phyloP scores from a whole-genome alignment of 2,113 vertebrate genomes.

The Stomatorhinus ivindoensis region DNA sequence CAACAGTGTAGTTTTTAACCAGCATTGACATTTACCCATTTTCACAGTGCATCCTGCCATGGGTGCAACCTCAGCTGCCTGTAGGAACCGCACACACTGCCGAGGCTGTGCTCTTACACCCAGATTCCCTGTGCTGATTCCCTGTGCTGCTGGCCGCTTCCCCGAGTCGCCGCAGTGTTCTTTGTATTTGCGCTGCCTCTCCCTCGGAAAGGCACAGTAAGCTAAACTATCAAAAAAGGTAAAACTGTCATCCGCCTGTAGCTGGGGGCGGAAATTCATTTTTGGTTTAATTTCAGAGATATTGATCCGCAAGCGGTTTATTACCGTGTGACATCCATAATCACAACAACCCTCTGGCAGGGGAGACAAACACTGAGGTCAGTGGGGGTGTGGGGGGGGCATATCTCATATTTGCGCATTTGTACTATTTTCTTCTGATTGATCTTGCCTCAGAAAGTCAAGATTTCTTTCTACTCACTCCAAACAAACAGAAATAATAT shows the following conservation, averaged over 20 bases:
- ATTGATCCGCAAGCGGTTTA: constrained; percentile 68
- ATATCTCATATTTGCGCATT: constrained; percentile 59
- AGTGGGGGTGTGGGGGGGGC: constrained; percentile 39
- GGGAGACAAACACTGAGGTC: constrained; percentile 63
- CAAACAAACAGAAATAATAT: neutral
- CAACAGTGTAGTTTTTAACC: neutral
- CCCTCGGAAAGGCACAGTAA: neutral
- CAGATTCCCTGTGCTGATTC: neutral
- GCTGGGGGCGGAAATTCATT: constrained; percentile 66
- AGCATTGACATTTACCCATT: constrained; percentile 9
- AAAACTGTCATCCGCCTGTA: constrained; percentile 58
- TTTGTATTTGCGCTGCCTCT: neutral
- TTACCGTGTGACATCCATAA: constrained; percentile 70
- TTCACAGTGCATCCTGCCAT: neutral
- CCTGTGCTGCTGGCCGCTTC: neutral
- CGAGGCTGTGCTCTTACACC: neutral
- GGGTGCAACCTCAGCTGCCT: neutral
- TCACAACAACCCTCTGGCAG: constrained; percentile 68
- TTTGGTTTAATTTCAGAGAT: constrained; percentile 73
- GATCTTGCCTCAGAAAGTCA: constrained; percentile 52
- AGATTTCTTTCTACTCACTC: constrained; percentile 51
- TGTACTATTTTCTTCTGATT: constrained; percentile 58
- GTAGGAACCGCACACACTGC: neutral
- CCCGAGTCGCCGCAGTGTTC: neutral
- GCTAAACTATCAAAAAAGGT: constrained; percentile 35